These are phyloP conservation scores for Xestia rhomboidea DNA, from an alignment of 2,888 invertebrate species.

Conservation along the genomic window DNA sequence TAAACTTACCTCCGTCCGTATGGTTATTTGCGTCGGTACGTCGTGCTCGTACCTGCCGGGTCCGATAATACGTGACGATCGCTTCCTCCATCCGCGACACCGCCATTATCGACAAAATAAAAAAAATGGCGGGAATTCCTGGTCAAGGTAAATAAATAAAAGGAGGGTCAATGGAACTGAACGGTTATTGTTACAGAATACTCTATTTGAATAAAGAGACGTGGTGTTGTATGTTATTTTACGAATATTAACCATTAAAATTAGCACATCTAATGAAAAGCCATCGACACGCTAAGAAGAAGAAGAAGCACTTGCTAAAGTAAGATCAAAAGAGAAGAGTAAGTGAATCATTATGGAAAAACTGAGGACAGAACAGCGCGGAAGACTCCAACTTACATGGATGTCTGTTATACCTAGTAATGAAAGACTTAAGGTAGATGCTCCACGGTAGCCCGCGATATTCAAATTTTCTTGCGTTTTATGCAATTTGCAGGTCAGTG, in stretches of 20 bases:
- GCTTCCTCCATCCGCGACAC: constrained; percentile 23
- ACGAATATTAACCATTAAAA: too few relatives aligned
- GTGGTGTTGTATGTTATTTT: neutral
- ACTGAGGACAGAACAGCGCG: neutral
- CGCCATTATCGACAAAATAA: constrained; percentile 27
- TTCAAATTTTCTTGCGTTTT: too few relatives aligned
- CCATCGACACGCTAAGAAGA: too few relatives aligned
- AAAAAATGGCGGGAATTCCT: constrained; percentile 37
- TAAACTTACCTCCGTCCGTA: constrained; percentile 21
- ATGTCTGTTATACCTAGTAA: neutral
- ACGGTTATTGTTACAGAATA: constrained; percentile 23
- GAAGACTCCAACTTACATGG: neutral
- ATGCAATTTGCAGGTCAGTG: too few relatives aligned
- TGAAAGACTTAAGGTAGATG: too few relatives aligned
- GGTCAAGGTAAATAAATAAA: constrained; percentile 33
- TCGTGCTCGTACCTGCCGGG: constrained; percentile 2
- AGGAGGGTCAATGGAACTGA: constrained; percentile 18
- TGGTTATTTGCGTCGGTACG: constrained; percentile 21
- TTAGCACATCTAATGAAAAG: too few relatives aligned
- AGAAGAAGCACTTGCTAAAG: neutral
- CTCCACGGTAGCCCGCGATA: too few relatives aligned
- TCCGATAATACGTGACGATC: constrained; percentile 55
- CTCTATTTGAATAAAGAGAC: constrained; percentile 9
- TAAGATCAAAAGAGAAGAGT: neutral
- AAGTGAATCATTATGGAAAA: neutral